A percentile compares a stretch with the other conserved stretches of the same genome.
These are phyloP conservation scores for Urocolius indicus DNA, from an alignment of 2,113 vertebrate species.

Conservation along the genomic window DNA sequence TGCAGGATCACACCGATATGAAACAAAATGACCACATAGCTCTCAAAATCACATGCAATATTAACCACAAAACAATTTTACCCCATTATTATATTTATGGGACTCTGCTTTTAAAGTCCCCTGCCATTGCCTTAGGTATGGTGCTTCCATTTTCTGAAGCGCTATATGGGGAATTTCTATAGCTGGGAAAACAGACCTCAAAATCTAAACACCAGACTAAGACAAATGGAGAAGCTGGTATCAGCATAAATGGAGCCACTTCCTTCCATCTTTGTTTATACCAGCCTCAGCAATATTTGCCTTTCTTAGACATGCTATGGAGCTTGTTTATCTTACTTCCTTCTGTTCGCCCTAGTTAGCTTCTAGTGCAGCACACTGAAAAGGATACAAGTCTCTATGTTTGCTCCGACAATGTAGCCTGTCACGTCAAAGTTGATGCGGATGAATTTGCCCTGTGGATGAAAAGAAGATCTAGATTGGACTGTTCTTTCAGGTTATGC, in stretches of 20 bases:
- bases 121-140: background rate
- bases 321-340: background rate
- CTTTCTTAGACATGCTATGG: slow-evolving; percentile 24
- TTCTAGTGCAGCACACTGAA: background rate
- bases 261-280: background rate
- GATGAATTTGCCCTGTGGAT: slow-evolving; percentile 86
- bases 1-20: background rate
- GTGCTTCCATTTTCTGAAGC: background rate
- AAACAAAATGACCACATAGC: background rate
- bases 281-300: slow-evolving; percentile 3
- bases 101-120: background rate
- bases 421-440: slow-evolving; percentile 89
- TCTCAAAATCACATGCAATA: background rate
- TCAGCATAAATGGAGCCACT: background rate
- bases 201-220: background rate
- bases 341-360: background rate
- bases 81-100: background rate
- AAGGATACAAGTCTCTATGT: slow-evolving; percentile 91
- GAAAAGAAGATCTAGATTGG: slow-evolving; percentile 3
- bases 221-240: background rate
- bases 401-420: slow-evolving; percentile 87
- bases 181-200: background rate
- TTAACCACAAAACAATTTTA: background rate
- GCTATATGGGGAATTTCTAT: background rate
- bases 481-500: background rate